Base-by-base conservation (phyloP, 2,797 vertebrate species). In the Scolopax rusticola region DNA sequence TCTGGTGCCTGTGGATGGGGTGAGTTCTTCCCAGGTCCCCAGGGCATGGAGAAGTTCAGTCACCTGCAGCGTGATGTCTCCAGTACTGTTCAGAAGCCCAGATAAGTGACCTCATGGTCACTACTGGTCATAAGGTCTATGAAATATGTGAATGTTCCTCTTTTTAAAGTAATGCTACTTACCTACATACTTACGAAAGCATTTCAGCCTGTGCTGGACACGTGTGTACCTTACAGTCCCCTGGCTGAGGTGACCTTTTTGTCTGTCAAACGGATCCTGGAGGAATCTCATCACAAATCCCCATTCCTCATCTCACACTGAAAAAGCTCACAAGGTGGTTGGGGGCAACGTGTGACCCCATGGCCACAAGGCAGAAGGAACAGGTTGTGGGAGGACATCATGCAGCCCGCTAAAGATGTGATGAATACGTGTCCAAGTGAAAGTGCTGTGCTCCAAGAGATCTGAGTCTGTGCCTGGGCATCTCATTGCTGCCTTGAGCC, bases 271-370 rank as follows among this genome's bases (percentile, higher is more conserved):
- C 10, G 43, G 15, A n/a, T 40, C 43, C 25, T 50, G 11, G 20
- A 41, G 40, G 6, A 53, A 27, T 84, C 47, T 74, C 47, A 50
- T 80, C 30, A 57, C 11, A 48, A 81, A 70, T 77, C 57, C 15
- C 38, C 8, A 20, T 71, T 89, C 53, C 36, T 87, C 43, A 11
- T 7, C 45, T 43, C 40, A 71, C 64, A 27, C 27, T 45, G 19
- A 68, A 75, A 38, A 16, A 77, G 30, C 27, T 75, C 27, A 8
- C 19, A 24, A 51, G 16, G 12, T 33, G 8, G 63, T 15, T 1
- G 8, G 8, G 20, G 64, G 21, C 41, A 41, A 11, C 0, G 0
- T 32, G 59, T 68, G 45, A 68, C 36, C 12, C 60, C 0, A 0
- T 67, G 33, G 61, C n/a, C 70, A 56, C 45, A 45, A 45, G 16